These are phyloP conservation scores for Apocrypta bakeri DNA, from an alignment of 1,140 invertebrate species.

Conservation along the genomic window DNA sequence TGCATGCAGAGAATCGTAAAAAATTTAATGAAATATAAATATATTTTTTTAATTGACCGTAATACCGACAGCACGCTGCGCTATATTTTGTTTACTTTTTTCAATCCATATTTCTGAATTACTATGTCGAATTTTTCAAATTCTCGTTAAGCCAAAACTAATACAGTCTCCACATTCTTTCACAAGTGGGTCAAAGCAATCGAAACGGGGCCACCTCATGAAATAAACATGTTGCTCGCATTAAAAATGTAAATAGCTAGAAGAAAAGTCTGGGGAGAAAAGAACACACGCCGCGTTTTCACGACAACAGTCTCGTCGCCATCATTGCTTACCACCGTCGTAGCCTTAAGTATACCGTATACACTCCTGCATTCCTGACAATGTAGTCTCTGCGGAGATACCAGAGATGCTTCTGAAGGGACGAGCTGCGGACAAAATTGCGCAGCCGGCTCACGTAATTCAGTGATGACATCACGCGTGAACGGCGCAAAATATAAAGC, in stretches of 20 bases:
- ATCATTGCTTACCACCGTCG: constrained; percentile 27
- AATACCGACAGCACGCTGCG: too few species aligned
- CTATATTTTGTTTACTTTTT: too few species aligned
- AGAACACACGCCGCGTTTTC: neutral
- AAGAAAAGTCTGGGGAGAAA: neutral
- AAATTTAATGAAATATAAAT: too few species aligned
- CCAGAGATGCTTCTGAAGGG: neutral
- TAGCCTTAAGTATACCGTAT: constrained; percentile 6
- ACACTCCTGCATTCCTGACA: neutral
- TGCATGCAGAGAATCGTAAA: too few species aligned
- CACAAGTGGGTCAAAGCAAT: neutral
- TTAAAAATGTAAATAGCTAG: constrained; percentile 38
- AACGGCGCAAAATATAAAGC: constrained; percentile 72
- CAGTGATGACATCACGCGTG: constrained; percentile 73
- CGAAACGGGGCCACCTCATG: neutral
- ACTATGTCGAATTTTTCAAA: too few species aligned
- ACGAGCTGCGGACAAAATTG: constrained; percentile 54
- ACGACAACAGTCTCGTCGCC: neutral
- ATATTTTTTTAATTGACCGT: too few species aligned
- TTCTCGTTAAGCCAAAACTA: too few species aligned
- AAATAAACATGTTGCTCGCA: neutral
- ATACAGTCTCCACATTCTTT: too few species aligned
- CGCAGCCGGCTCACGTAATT: constrained; percentile 70
- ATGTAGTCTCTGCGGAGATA: constrained; percentile 27
- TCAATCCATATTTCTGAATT: too few species aligned